A percentile compares a stretch with the other conserved stretches of the same genome.
phyloP scores from a whole-genome alignment of 1,140 invertebrate genomes.

The Trigoniulus corallinus region DNA sequence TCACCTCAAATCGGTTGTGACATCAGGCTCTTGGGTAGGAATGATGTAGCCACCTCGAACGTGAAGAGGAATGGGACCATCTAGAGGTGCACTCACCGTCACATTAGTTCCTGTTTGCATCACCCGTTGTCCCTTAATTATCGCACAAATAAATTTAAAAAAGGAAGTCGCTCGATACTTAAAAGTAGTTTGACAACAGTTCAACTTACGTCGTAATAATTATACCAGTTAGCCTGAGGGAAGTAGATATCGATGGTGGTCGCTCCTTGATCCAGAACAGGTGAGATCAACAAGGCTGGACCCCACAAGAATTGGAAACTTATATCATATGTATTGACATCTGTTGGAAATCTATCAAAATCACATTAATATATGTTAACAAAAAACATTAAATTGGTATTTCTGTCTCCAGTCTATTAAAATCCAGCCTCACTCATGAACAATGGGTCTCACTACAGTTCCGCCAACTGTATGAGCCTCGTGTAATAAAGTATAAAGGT shows the following conservation, averaged over 20 bases:
- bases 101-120: background rate
- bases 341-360: slow-evolving; percentile 19
- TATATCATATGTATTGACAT: slow-evolving; percentile 15
- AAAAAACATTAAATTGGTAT: slow-evolving; percentile 11
- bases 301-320: slow-evolving; percentile 21
- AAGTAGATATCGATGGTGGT: slow-evolving; percentile 21
- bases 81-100: background rate
- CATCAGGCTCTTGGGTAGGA: background rate
- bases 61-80: background rate
- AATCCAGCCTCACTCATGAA: slow-evolving; percentile 15
- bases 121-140: slow-evolving; percentile 17
- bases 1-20: background rate
- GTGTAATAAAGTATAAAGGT: slow-evolving; percentile 33
- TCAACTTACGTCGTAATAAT: too few relatives aligned
- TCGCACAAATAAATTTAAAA: too few relatives aligned
- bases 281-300: slow-evolving; percentile 17
- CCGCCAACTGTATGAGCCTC: slow-evolving; percentile 14
- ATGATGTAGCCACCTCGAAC: background rate
- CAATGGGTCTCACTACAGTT: slow-evolving; percentile 17
- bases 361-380: background rate
- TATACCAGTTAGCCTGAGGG: slow-evolving; percentile 26
- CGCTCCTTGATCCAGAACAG: slow-evolving; percentile 16
- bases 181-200: too few relatives aligned
- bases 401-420: background rate
- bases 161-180: too few relatives aligned